Percentiles rank a stretch among this genome's conserved stretches.
These are phyloP conservation scores for Lasaia peninsularis DNA, from an alignment of 1,140 invertebrate genomes.

Conservation along the genomic window DNA sequence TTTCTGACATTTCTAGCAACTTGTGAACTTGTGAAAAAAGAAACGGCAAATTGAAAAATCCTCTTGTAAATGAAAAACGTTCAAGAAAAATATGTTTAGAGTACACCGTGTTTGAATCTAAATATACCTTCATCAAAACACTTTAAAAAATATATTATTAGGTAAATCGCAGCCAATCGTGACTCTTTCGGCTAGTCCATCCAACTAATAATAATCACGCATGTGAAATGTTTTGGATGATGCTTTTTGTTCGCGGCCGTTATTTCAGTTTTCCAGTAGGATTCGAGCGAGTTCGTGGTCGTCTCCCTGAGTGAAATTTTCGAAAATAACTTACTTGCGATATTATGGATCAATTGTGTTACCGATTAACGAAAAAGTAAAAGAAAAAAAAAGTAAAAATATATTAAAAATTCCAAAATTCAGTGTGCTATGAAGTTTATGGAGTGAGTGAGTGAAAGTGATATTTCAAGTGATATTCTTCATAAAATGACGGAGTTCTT, in stretches of 20 bases:
- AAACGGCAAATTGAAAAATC: no score
- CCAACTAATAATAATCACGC: conserved; percentile 74
- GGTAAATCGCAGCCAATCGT: conserved; percentile 49
- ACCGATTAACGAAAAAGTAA: background rate
- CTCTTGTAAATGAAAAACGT: no score
- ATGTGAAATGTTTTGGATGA: conserved; percentile 77
- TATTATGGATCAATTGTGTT: background rate
- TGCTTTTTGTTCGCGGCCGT: conserved; percentile 74
- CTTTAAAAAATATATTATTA: conserved; percentile 2
- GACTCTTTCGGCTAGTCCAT: conserved; percentile 72
- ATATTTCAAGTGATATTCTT: conserved; percentile 36
- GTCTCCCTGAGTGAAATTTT: background rate
- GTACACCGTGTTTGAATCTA: no score
- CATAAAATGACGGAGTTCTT: conserved; percentile 67
- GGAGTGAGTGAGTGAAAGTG: conserved; percentile 32
- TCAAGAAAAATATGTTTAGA: no score
- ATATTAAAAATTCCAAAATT: background rate
- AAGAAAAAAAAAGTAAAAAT: no score
- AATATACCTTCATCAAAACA: no score
- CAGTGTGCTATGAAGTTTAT: conserved; percentile 12
- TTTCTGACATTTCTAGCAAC: no score
- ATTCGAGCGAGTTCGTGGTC: conserved; percentile 59
- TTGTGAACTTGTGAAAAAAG: no score
- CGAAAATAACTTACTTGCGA: background rate
- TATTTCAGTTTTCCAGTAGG: conserved; percentile 77